phyloP scores from a whole-genome alignment of 2,888 invertebrate genomes.

The Tachystola acroxantha region DNA sequence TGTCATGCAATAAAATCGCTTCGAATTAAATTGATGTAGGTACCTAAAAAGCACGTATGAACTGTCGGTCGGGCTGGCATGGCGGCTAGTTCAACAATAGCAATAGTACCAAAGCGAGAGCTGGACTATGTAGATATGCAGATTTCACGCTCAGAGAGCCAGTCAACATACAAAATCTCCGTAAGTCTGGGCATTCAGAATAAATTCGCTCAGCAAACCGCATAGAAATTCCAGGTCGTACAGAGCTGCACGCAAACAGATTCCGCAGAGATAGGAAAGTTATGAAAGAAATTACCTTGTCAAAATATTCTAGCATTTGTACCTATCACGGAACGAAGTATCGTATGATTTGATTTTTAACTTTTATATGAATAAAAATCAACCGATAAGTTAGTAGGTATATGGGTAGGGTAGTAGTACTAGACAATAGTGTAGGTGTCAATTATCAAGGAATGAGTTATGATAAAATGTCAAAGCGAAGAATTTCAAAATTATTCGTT shows the following conservation, averaged over 20 bases:
- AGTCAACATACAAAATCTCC: constrained; percentile 29
- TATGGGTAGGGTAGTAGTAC: too few species aligned
- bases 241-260: constrained; percentile 7
- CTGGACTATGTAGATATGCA: constrained; percentile 32
- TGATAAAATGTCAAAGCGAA: too few species aligned
- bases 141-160: constrained; percentile 30
- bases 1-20: constrained; percentile 27
- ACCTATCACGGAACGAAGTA: too few species aligned
- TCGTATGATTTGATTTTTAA: too few species aligned
- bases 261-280: constrained; percentile 9
- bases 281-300: constrained; percentile 8
- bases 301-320: too few species aligned
- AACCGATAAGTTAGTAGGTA: too few species aligned
- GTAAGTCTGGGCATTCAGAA: constrained; percentile 25
- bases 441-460: too few species aligned
- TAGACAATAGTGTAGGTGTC: too few species aligned
- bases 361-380: too few species aligned
- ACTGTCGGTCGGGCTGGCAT: constrained; percentile 22
- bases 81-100: constrained; percentile 34
- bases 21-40: constrained; percentile 34
- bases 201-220: constrained; percentile 11
- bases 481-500: too few species aligned
- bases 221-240: constrained; percentile 10
- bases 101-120: constrained; percentile 22
- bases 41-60: constrained; percentile 24